Evolutionary conservation across 2,888 invertebrate species (phyloP).

Genomic region (Lobophora halterata): DNA sequence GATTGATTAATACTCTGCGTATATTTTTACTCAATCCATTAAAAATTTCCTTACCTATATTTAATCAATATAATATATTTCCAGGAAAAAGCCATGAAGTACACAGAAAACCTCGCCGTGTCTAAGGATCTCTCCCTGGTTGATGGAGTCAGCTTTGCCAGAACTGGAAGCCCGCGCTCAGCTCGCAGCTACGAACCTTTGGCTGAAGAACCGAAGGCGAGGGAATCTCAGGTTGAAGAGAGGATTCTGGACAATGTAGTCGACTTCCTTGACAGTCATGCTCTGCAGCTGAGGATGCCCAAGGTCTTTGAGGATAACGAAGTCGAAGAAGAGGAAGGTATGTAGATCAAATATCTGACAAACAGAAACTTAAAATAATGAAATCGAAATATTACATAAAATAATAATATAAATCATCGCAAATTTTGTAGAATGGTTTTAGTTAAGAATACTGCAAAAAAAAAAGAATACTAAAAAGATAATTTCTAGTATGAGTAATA

Average conservation of each 20-base stretch:
- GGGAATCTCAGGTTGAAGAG: slow-evolving; percentile 67
- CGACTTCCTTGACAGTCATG: slow-evolving; percentile 69
- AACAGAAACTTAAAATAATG: background rate
- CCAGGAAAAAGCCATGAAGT: slow-evolving; percentile 75
- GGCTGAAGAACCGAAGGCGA: slow-evolving; percentile 64
- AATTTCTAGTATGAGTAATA: too few relatives aligned
- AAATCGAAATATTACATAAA: too few relatives aligned
- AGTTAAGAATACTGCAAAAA: too few relatives aligned
- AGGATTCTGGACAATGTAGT: slow-evolving; percentile 72
- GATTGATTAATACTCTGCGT: too few relatives aligned
- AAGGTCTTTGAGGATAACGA: slow-evolving; percentile 70
- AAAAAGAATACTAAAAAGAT: too few relatives aligned
- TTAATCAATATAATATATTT: slow-evolving; percentile 14
- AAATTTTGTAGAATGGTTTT: too few relatives aligned
- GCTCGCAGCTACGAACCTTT: slow-evolving; percentile 70
- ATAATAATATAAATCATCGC: too few relatives aligned
- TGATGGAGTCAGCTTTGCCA: slow-evolving; percentile 67
- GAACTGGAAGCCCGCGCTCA: slow-evolving; percentile 66
- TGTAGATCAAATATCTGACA: too few relatives aligned
- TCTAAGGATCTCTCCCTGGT: slow-evolving; percentile 63
- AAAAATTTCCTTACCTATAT: background rate
- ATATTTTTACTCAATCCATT: too few relatives aligned
- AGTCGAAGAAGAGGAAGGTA: slow-evolving; percentile 73
- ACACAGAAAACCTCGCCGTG: slow-evolving; percentile 68
- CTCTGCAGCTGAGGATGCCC: slow-evolving; percentile 70